Percentiles rank a stretch among this genome's conserved stretches.
phyloP scores from a whole-genome alignment of 1,140 invertebrate genomes.

The Marisa cornuarietis region DNA sequence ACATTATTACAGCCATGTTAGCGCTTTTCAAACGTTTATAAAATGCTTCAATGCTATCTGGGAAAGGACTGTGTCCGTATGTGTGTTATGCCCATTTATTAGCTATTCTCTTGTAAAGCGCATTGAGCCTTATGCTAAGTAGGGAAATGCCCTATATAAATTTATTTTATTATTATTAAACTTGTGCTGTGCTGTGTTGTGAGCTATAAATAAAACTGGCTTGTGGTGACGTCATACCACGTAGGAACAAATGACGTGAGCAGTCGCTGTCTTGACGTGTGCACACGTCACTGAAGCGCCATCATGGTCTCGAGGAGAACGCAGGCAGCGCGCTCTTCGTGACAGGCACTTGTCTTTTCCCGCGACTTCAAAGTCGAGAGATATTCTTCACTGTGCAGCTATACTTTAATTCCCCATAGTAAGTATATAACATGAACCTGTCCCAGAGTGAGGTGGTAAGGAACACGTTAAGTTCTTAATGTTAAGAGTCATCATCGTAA shows the following conservation, averaged over 20 bases:
- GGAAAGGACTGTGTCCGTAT: too few species aligned
- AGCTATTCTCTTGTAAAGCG: too few species aligned
- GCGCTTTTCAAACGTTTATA: too few species aligned
- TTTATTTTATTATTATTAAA: too few species aligned
- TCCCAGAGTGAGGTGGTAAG: neutral
- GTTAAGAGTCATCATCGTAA: neutral
- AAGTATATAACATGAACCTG: neutral
- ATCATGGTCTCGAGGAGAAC: neutral
- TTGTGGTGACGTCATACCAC: neutral
- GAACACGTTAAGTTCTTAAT: neutral
- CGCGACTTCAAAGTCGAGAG: neutral
- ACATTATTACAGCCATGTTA: too few species aligned
- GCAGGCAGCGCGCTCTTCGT: constrained; percentile 12
- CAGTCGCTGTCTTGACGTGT: constrained; percentile 1
- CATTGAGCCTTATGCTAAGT: too few species aligned
- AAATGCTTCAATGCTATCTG: too few species aligned
- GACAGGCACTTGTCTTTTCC: constrained; percentile 17
- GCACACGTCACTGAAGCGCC: constrained; percentile 9
- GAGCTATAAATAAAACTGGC: neutral
- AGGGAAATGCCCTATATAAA: too few species aligned
- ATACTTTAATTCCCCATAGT: neutral
- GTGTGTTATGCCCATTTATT: too few species aligned
- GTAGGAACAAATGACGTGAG: neutral
- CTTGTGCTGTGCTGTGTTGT: too few species aligned
- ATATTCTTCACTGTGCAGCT: neutral